Percentiles rank a stretch among this genome's conserved stretches.
phyloP scores from a whole-genome alignment of 1,140 invertebrate species.

The Euwallacea fornicatus region DNA sequence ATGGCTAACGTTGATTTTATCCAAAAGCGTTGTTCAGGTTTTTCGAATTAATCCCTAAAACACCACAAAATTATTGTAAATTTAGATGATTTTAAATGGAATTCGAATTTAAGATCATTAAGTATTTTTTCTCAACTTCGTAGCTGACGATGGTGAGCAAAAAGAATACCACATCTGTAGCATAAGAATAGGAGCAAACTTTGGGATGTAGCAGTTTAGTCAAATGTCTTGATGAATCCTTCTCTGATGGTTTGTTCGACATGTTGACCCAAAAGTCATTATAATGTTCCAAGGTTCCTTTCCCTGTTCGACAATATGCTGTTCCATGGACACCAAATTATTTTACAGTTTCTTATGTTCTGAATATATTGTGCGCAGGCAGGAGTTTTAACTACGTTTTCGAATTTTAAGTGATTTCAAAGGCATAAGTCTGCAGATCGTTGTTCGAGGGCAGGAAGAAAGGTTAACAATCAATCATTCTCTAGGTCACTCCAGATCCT shows the following conservation, averaged over 20 bases:
- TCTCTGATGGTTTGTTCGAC: slow-evolving; percentile 45
- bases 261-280: slow-evolving; percentile 66
- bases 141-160: slow-evolving; percentile 58
- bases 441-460: slow-evolving; percentile 35
- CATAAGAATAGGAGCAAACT: slow-evolving; percentile 57
- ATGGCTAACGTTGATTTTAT: background rate
- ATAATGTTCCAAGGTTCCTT: slow-evolving; percentile 59
- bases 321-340: background rate
- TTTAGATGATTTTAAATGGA: background rate
- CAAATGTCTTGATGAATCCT: slow-evolving; percentile 34
- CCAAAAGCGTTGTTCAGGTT: background rate
- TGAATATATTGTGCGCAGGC: background rate
- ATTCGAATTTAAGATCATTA: slow-evolving; percentile 51
- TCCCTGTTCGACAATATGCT: background rate
- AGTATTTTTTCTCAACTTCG: slow-evolving; percentile 51
- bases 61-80: background rate
- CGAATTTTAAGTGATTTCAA: background rate
- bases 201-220: slow-evolving; percentile 67
- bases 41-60: slow-evolving; percentile 6
- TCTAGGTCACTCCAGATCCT: slow-evolving; percentile 53
- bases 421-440: background rate
- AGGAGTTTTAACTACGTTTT: background rate
- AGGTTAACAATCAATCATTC: slow-evolving; percentile 33
- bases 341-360: background rate
- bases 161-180: slow-evolving; percentile 62